Percentiles rank a stretch among this genome's conserved stretches.
phyloP scores from a whole-genome alignment of 2,797 vertebrate species.

The Sus cebifrons region DNA sequence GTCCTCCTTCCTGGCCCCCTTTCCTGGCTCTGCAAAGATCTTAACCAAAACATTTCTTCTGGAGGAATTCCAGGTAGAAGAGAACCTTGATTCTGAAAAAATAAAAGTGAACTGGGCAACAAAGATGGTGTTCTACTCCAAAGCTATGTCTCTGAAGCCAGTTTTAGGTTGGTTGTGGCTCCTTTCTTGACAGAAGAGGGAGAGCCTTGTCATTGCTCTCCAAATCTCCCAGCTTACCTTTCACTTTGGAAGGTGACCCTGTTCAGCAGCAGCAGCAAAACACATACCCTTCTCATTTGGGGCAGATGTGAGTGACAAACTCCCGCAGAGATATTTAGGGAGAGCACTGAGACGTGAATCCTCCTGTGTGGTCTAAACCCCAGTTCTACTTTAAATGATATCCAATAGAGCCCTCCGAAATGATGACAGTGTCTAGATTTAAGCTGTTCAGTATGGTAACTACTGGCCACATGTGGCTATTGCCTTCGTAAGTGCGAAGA shows the following conservation, averaged over 20 bases:
- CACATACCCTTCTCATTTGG: not conserved
- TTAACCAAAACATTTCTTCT: not conserved
- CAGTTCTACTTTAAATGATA: not conserved
- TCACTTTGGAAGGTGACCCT: conserved; percentile 39
- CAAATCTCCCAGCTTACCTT: conserved; percentile 1
- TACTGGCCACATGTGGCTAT: not conserved
- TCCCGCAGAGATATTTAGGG: conserved; percentile 9
- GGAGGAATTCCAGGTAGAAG: not conserved
- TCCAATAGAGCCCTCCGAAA: not conserved
- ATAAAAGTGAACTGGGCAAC: not conserved
- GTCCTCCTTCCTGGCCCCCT: not conserved
- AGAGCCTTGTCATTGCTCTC: not conserved
- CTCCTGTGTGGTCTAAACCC: not conserved
- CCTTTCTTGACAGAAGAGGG: not conserved
- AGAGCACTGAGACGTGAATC: conserved; percentile 13
- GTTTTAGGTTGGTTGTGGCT: conserved; percentile 41
- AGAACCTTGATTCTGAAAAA: conserved; percentile 19
- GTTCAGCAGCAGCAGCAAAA: not conserved
- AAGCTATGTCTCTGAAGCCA: not conserved
- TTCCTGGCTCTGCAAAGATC: not conserved
- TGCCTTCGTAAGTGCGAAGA: conserved; percentile 26
- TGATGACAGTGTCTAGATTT: not conserved
- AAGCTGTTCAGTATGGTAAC: not conserved
- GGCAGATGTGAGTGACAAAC: not conserved
- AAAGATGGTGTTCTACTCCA: not conserved